These are phyloP conservation scores for Uria aalge DNA, from an alignment of 2,113 vertebrate genomes.

Conservation along the genomic window DNA sequence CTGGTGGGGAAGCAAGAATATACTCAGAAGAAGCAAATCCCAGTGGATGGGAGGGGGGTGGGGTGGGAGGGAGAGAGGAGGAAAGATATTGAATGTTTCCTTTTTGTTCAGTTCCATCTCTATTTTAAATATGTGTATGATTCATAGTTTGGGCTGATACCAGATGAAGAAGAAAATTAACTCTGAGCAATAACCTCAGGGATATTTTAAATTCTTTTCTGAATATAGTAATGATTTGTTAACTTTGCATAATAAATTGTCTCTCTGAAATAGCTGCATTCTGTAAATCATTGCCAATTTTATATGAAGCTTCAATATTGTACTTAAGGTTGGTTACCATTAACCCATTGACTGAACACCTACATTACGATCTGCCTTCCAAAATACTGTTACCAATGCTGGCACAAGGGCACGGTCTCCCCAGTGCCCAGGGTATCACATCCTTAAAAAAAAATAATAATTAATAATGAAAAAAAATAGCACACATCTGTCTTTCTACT, in stretches of 20 bases:
- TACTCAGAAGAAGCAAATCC: constrained; percentile 72
- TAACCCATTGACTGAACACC: not conserved
- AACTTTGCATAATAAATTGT: constrained; percentile 42
- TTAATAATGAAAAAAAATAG: constrained; percentile 46
- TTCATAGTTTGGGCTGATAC: constrained; percentile 44
- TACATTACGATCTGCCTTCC: not conserved
- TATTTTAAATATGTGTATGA: constrained; percentile 16
- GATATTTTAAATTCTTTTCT: constrained; percentile 39
- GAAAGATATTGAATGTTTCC: constrained; percentile 61
- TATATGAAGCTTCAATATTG: not conserved
- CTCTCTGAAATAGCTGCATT: constrained; percentile 27
- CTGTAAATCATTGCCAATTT: constrained; percentile 30
- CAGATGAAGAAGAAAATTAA: constrained; percentile 46
- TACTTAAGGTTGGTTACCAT: not conserved
- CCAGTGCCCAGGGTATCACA: constrained; percentile 33
- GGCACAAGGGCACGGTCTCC: not conserved
- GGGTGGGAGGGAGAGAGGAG: not conserved
- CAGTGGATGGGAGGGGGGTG: constrained; percentile 16
- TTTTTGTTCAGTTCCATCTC: constrained; percentile 55
- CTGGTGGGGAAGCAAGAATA: constrained; percentile 67
- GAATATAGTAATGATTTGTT: constrained; percentile 24
- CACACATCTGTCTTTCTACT: constrained; percentile 77
- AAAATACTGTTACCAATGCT: constrained; percentile 9
- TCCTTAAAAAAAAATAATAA: constrained; percentile 44
- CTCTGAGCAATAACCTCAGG: constrained; percentile 32